A percentile compares a stretch with the other conserved stretches of the same genome.
Evolutionary conservation across 2,888 invertebrate species (phyloP).

Genomic region (Phragmatobia fuliginosa): DNA sequence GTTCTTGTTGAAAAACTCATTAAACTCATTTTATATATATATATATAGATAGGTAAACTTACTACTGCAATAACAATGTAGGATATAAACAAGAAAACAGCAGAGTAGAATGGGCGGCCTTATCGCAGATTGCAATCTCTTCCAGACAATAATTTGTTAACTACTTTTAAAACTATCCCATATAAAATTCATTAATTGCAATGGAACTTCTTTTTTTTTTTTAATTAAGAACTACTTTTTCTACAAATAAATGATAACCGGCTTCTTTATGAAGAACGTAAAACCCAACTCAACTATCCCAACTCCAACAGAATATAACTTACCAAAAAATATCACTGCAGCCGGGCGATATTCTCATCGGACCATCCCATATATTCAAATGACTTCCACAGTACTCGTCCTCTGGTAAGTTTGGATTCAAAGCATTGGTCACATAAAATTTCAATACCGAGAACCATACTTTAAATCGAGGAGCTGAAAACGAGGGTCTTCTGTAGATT

Average conservation of each 20-base stretch:
- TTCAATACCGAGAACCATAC: constrained; percentile 95
- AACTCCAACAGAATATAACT: constrained; percentile 53
- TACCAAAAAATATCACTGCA: constrained; percentile 94
- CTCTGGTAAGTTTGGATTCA: constrained; percentile 88
- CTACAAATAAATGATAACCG: neutral
- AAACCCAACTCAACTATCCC: neutral
- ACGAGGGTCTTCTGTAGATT: constrained; percentile 85
- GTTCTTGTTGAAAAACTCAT: too few species aligned
- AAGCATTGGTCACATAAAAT: constrained; percentile 91
- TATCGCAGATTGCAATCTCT: too few species aligned
- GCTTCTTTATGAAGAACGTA: neutral
- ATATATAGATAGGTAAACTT: too few species aligned
- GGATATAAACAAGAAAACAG: too few species aligned
- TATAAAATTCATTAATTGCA: too few species aligned
- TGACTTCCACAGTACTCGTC: constrained; percentile 94
- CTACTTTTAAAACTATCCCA: too few species aligned
- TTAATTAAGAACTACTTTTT: too few species aligned
- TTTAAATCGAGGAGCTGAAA: constrained; percentile 90
- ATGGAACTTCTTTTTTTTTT: too few species aligned
- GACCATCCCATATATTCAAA: constrained; percentile 95
- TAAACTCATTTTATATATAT: too few species aligned
- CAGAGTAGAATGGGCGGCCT: too few species aligned
- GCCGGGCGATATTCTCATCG: constrained; percentile 90
- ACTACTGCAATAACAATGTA: too few species aligned
- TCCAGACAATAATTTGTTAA: too few species aligned